phyloP scores from a whole-genome alignment of 2,113 vertebrate species.

The Saccopteryx leptura region DNA sequence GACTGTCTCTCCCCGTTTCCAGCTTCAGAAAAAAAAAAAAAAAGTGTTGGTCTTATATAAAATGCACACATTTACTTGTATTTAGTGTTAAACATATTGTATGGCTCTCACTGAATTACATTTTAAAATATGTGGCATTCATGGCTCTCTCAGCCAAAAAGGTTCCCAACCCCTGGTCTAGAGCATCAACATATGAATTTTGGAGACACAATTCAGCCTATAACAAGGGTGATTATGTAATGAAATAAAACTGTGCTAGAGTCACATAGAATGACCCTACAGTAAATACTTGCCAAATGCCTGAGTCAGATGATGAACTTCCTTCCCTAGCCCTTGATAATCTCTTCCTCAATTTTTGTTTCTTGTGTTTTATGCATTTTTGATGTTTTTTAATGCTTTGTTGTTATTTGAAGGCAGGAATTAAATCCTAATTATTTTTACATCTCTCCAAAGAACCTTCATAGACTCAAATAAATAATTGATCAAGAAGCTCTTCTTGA shows the following conservation, averaged over 20 bases:
- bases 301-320: not conserved
- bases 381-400: not conserved
- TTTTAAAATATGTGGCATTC: too few species aligned
- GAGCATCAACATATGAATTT: not conserved
- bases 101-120: too few species aligned
- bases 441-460: not conserved
- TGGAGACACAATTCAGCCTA: not conserved
- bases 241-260: not conserved
- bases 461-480: not conserved
- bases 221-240: not conserved
- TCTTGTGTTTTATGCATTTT: not conserved
- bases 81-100: too few species aligned
- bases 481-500: constrained; percentile 24
- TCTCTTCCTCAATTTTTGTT: not conserved
- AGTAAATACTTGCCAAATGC: not conserved
- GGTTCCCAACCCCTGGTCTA: not conserved
- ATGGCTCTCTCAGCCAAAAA: too few species aligned
- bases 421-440: constrained; percentile 49
- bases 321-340: not conserved
- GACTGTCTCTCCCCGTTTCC: too few species aligned
- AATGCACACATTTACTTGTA: too few species aligned
- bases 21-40: too few species aligned
- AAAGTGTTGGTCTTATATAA: too few species aligned
- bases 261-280: not conserved
- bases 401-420: not conserved